Evolutionary conservation across 2,113 vertebrate genomes (phyloP).

Genomic region (Gavia stellata): DNA sequence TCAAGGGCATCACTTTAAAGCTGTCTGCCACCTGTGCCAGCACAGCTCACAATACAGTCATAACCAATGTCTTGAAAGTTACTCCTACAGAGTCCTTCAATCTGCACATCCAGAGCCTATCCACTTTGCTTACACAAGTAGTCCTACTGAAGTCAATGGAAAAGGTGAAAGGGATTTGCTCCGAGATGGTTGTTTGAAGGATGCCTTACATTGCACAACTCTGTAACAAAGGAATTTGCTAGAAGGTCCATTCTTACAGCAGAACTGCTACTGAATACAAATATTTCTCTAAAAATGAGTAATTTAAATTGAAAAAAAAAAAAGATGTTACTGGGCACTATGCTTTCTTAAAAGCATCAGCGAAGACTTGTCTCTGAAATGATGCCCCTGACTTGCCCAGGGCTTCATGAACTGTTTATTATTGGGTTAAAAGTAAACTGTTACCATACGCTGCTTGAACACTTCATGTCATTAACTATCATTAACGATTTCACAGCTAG

Average conservation of each 20-base stretch:
- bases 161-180: constrained; percentile 5
- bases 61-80: constrained; percentile 31
- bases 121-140: neutral
- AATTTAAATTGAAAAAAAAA: neutral
- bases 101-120: neutral
- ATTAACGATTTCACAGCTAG: neutral
- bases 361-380: neutral
- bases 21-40: constrained; percentile 34
- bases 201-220: neutral
- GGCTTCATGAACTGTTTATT: neutral
- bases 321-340: neutral
- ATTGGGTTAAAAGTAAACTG: neutral
- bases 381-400: neutral
- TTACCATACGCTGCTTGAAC: neutral
- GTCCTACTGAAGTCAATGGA: neutral
- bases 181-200: neutral
- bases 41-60: neutral
- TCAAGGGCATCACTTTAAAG: constrained; percentile 28
- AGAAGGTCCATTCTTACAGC: neutral
- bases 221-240: neutral
- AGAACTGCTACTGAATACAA: neutral
- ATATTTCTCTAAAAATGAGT: neutral
- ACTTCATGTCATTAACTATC: neutral
- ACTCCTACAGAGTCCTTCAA: neutral
- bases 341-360: neutral